Percentiles rank a stretch among this genome's conserved stretches.
These are phyloP conservation scores for Channa striata DNA, from an alignment of 2,797 vertebrate genomes.

Conservation along the genomic window DNA sequence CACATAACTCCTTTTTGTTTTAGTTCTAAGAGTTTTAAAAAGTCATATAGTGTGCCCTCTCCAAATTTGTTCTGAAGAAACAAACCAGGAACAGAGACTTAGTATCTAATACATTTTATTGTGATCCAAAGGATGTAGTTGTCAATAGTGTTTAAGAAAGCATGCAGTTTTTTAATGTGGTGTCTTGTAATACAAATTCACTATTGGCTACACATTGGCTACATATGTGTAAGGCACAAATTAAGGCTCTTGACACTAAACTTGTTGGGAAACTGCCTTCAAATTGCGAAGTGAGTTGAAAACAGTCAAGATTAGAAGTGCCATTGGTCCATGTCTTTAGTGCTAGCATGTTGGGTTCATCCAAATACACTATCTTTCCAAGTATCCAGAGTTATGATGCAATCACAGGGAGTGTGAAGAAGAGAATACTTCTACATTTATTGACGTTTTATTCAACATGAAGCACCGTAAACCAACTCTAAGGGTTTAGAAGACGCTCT, in stretches of 20 bases:
- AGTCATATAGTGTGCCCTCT: rapidly evolving
- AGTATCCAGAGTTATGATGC: rapidly evolving
- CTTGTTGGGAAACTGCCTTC: no score
- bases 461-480: background rate
- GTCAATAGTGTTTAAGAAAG: background rate
- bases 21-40: background rate
- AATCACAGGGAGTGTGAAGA: background rate
- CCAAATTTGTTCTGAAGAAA: background rate
- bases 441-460: slow-evolving; percentile 1
- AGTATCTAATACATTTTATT: slow-evolving; percentile 37
- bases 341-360: background rate
- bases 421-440: background rate
- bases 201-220: slow-evolving; percentile 4
- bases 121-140: background rate
- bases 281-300: background rate
- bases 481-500: slow-evolving; percentile 84
- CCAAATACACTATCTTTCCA: background rate
- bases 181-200: background rate
- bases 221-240: background rate
- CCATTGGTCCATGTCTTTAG: background rate
- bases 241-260: background rate
- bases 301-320: background rate
- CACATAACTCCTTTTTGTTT: background rate
- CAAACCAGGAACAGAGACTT: slow-evolving; percentile 4
- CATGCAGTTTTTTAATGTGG: no score